Conservation (phyloP, 2,113 vertebrate species). For the Illadopsis cleaveri region DNA sequence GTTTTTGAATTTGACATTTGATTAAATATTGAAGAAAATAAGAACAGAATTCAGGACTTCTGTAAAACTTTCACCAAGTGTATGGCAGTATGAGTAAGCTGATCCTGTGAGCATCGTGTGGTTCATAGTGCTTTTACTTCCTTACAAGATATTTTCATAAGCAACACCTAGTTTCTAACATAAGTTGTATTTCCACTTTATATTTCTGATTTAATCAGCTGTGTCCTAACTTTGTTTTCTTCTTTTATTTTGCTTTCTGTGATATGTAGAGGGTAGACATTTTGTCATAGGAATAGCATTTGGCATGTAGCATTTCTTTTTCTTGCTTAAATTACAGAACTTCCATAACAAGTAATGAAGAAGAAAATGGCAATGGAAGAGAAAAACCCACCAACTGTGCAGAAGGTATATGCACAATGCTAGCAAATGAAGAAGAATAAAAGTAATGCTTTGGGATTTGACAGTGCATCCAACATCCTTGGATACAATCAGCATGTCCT, state of each 20-base stretch:
- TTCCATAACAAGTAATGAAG: background rate
- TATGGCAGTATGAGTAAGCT: background rate
- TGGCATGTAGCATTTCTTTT: background rate
- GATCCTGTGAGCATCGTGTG: background rate
- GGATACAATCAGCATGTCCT: background rate
- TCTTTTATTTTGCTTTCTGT: background rate
- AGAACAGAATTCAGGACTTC: background rate
- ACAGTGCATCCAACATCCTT: background rate
- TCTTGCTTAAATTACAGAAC: background rate
- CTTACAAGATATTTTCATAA: background rate
- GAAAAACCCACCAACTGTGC: background rate
- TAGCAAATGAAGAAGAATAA: background rate
- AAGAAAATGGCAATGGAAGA: background rate
- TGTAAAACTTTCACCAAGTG: background rate
- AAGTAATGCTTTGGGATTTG: background rate
- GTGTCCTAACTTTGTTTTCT: background rate
- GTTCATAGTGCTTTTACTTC: background rate
- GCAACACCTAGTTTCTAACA: background rate
- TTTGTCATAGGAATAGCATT: background rate
- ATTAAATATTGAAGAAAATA: background rate
- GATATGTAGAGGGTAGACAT: background rate
- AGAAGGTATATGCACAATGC: background rate
- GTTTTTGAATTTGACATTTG: background rate
- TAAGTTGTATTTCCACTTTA: background rate
- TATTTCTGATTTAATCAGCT: background rate